These are phyloP conservation scores for Momotus momota DNA, from an alignment of 2,797 vertebrate genomes.

Conservation along the genomic window DNA sequence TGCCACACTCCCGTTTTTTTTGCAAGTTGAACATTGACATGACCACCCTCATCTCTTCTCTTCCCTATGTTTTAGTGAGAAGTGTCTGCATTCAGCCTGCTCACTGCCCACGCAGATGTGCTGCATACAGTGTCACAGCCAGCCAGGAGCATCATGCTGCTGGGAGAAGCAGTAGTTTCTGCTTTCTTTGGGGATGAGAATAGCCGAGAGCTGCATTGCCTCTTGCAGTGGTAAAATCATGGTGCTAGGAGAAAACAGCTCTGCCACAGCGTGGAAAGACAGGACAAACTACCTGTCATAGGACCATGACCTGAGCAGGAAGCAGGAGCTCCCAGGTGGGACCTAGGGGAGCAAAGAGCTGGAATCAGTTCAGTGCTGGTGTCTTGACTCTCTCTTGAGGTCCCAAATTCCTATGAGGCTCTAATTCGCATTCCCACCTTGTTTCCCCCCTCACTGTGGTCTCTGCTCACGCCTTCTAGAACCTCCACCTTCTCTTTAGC, in stretches of 20 bases:
- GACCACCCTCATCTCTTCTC: not conserved
- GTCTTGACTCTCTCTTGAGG: not conserved
- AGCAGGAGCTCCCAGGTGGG: not conserved
- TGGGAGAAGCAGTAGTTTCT: not conserved
- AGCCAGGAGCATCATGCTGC: not conserved
- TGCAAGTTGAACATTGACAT: not conserved
- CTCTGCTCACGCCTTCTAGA: not conserved
- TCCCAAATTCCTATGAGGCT: not conserved
- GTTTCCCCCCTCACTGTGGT: not conserved
- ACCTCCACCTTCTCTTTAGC: not conserved
- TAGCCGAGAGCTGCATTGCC: not conserved
- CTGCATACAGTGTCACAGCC: fast-evolving
- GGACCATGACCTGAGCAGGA: fast-evolving
- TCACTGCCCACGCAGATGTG: fast-evolving
- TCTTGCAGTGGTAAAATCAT: not conserved
- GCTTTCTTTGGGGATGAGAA: not conserved
- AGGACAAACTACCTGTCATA: not conserved
- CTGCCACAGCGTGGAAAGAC: not conserved
- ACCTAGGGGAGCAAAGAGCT: not conserved
- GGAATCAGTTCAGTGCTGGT: not conserved
- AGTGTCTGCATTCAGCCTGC: not conserved
- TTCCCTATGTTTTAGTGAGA: not conserved
- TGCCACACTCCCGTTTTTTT: not conserved
- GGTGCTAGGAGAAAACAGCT: not conserved
- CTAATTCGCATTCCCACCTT: not conserved